These are phyloP conservation scores for Cerceris rybyensis DNA, from an alignment of 2,888 invertebrate genomes.

Conservation along the genomic window DNA sequence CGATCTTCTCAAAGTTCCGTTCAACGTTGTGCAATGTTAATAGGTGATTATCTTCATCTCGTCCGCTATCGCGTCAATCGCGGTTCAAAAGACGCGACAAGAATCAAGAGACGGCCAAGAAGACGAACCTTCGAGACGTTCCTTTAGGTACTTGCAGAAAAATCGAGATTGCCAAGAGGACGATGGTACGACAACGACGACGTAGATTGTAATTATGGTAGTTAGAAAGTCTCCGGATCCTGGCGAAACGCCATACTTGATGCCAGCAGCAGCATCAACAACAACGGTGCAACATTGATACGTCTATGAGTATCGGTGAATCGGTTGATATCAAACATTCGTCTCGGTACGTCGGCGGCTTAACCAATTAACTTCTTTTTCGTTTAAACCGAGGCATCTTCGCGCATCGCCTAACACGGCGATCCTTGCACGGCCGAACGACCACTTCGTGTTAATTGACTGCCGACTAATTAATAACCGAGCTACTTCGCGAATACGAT, in stretches of 20 bases:
- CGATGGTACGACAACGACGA: conserved; percentile 23
- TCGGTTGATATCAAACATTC: conserved; percentile 49
- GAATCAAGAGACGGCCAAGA: background rate
- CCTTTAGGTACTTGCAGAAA: background rate
- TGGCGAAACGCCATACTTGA: background rate
- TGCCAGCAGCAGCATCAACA: background rate
- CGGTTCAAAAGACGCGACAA: background rate
- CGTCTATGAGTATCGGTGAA: background rate
- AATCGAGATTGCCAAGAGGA: conserved; percentile 21
- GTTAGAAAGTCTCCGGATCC: conserved; percentile 38
- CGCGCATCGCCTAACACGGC: conserved; percentile 12
- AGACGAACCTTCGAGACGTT: conserved; percentile 10
- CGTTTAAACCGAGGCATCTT: conserved; percentile 11
- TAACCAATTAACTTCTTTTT: conserved; percentile 60
- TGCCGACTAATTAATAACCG: conserved; percentile 64
- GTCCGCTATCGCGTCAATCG: background rate
- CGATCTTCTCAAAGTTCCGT: background rate
- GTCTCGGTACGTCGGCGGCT: conserved; percentile 38
- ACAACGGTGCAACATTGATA: background rate
- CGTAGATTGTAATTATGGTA: conserved; percentile 58
- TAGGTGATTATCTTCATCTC: background rate
- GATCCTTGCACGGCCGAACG: conserved; percentile 24
- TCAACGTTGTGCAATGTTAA: background rate
- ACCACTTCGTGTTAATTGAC: conserved; percentile 50
- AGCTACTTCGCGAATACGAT: conserved; percentile 11